Conservation (phyloP, 2,113 vertebrate genomes). For the Mellivora capensis region DNA sequence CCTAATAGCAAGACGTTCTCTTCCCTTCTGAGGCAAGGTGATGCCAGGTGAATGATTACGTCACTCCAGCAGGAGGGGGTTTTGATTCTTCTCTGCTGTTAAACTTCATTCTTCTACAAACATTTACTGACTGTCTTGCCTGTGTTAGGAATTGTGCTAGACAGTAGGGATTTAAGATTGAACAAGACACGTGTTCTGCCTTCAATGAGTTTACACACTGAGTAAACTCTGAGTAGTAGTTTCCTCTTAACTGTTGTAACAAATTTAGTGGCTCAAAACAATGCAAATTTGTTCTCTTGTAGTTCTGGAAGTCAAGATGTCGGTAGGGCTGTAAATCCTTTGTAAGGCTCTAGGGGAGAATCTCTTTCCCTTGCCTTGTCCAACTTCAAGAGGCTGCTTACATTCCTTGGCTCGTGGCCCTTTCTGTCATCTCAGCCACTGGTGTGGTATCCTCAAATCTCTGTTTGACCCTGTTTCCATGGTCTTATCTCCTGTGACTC, state of each 20-base stretch:
- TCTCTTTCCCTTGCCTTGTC: neutral
- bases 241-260: neutral
- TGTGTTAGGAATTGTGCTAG: neutral
- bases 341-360: neutral
- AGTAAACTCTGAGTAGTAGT: neutral
- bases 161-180: neutral
- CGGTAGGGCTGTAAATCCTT: neutral
- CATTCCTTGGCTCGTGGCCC: neutral
- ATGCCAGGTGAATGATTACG: neutral
- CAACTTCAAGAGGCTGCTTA: neutral
- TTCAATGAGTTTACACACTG: neutral
- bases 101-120: neutral
- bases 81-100: neutral
- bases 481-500: neutral
- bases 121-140: neutral
- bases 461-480: neutral
- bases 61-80: neutral
- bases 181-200: neutral
- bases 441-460: neutral
- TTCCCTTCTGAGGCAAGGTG: neutral
- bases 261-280: neutral
- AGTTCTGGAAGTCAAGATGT: neutral
- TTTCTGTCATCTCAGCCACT: neutral
- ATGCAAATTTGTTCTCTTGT: neutral
- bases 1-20: neutral